A percentile compares a stretch with the other conserved stretches of the same genome.
Conservation (phyloP, 2,888 invertebrate species). For the Spisula solida region DNA sequence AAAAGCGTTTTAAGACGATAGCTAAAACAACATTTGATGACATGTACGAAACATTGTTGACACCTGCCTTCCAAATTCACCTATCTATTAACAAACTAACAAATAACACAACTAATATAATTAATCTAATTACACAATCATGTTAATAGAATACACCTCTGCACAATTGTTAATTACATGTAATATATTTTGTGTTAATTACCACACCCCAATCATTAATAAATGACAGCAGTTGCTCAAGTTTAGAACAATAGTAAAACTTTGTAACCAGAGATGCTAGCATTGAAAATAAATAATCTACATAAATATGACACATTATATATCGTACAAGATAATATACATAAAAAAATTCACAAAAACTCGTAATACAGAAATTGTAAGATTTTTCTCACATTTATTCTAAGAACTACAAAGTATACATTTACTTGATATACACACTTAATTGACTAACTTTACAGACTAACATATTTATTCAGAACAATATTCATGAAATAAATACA, state of each 20-base stretch:
- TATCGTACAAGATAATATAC: no score
- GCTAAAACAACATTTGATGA: no score
- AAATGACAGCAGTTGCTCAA: slow-evolving; percentile 7
- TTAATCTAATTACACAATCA: neutral
- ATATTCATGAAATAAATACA: no score
- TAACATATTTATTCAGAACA: neutral
- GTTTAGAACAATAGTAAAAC: neutral
- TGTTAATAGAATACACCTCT: neutral
- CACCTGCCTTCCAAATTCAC: no score
- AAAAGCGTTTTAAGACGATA: no score
- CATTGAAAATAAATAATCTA: neutral
- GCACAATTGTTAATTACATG: neutral
- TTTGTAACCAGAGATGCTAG: slow-evolving; percentile 16
- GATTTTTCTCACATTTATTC: neutral
- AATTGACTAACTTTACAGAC: neutral
- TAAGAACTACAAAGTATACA: neutral
- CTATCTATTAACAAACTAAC: no score
- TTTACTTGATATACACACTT: neutral
- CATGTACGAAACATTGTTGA: no score
- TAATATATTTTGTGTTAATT: neutral
- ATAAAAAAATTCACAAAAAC: neutral
- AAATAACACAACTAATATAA: no score
- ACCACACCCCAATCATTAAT: slow-evolving; percentile 11
- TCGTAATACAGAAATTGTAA: neutral
- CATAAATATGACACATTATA: no score